These are phyloP conservation scores for Incurvaria masculella DNA, from an alignment of 2,888 invertebrate genomes.

Conservation along the genomic window DNA sequence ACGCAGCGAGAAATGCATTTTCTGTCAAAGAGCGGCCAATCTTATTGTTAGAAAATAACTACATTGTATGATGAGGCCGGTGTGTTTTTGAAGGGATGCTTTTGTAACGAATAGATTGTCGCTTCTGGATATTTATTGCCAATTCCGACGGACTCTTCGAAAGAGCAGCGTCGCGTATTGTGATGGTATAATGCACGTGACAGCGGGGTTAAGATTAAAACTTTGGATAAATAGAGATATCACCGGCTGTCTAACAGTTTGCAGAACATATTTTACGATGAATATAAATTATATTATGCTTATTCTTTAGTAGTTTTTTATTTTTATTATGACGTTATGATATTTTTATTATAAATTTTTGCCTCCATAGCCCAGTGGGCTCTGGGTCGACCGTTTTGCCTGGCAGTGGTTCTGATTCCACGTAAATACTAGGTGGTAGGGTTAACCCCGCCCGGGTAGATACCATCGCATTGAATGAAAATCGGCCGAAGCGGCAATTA, in stretches of 20 bases:
- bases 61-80: constrained; percentile 29
- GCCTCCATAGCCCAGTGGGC: constrained; percentile 24
- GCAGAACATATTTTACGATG: constrained; percentile 38
- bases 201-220: constrained; percentile 54
- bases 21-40: constrained; percentile 3
- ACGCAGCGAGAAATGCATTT: neutral
- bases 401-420: too few species aligned
- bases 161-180: constrained; percentile 51
- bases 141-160: constrained; percentile 51
- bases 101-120: neutral
- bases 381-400: too few species aligned
- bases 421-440: too few species aligned
- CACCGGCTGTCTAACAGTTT: constrained; percentile 18
- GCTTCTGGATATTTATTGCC: constrained; percentile 43
- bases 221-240: constrained; percentile 47
- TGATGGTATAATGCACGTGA: constrained; percentile 52
- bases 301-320: constrained; percentile 43
- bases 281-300: constrained; percentile 52
- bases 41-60: constrained; percentile 32
- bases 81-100: constrained; percentile 34
- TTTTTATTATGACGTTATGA: constrained; percentile 45
- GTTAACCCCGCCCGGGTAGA: too few species aligned
- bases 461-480: too few species aligned
- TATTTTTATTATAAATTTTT: constrained; percentile 39
- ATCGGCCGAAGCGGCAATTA: too few species aligned